These are phyloP conservation scores for Rapana venosa DNA, from an alignment of 2,888 invertebrate species.

Conservation along the genomic window DNA sequence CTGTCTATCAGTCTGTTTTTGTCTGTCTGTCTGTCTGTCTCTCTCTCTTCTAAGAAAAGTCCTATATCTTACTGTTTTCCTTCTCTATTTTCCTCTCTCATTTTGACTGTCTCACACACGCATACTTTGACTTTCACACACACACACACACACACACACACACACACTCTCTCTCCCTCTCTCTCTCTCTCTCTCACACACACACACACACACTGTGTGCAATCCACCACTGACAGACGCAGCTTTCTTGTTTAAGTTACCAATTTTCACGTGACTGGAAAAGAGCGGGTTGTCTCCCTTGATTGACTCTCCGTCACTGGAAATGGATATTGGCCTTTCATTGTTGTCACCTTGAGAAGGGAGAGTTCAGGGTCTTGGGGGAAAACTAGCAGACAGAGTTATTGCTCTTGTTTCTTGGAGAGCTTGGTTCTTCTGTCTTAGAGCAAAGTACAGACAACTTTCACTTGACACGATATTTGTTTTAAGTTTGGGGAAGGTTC, in stretches of 20 bases:
- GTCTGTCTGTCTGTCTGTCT: background rate
- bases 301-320: slow-evolving; percentile 10
- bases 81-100: background rate
- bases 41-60: background rate
- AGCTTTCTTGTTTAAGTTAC: background rate
- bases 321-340: background rate
- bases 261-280: background rate
- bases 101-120: background rate
- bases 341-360: background rate
- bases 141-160: background rate
- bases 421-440: too few species aligned
- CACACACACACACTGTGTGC: background rate
- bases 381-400: background rate
- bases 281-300: slow-evolving; percentile 8
- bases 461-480: too few species aligned
- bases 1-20: background rate
- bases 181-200: background rate
- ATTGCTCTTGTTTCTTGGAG: background rate
- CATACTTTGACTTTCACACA: background rate
- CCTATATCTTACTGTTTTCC: background rate
- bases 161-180: background rate
- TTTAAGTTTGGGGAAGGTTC: too few species aligned
- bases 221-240: background rate
- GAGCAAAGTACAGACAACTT: too few species aligned
- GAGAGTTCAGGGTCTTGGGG: background rate